phyloP scores from a whole-genome alignment of 2,888 invertebrate species.

The Sepioteuthis lessoniana region DNA sequence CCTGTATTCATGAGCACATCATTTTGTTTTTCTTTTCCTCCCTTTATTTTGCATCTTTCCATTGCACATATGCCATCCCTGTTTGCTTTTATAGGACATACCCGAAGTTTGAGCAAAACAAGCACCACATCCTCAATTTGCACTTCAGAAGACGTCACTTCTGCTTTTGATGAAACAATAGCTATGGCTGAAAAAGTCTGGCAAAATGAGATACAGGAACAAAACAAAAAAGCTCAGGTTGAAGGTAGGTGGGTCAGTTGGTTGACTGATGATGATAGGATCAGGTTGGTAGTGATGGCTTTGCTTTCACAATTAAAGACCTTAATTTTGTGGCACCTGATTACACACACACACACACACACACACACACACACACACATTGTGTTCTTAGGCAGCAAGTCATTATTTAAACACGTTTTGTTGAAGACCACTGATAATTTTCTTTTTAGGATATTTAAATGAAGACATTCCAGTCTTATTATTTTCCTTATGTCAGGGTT shows the following conservation, averaged over 20 bases:
- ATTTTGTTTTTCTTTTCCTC: not conserved
- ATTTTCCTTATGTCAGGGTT: too few species aligned
- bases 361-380: too few species aligned
- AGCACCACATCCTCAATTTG: constrained; percentile 63
- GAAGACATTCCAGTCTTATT: too few species aligned
- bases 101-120: not conserved
- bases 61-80: not conserved
- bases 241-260: not conserved
- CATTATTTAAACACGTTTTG: too few species aligned
- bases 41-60: not conserved
- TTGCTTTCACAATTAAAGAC: not conserved
- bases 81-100: not conserved
- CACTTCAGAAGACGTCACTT: constrained; percentile 67
- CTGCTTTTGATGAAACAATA: constrained; percentile 68
- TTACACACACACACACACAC: not conserved
- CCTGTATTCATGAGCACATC: not conserved
- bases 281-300: not conserved
- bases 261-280: too few species aligned
- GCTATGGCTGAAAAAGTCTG: constrained; percentile 65
- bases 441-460: too few species aligned
- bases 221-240: not conserved
- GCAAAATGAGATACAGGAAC: constrained; percentile 53
- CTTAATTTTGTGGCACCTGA: not conserved
- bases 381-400: too few species aligned
- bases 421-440: too few species aligned